A percentile compares a stretch with the other conserved stretches of the same genome.
These are phyloP conservation scores for Aramus guarauna DNA, from an alignment of 2,113 vertebrate species.

Conservation along the genomic window DNA sequence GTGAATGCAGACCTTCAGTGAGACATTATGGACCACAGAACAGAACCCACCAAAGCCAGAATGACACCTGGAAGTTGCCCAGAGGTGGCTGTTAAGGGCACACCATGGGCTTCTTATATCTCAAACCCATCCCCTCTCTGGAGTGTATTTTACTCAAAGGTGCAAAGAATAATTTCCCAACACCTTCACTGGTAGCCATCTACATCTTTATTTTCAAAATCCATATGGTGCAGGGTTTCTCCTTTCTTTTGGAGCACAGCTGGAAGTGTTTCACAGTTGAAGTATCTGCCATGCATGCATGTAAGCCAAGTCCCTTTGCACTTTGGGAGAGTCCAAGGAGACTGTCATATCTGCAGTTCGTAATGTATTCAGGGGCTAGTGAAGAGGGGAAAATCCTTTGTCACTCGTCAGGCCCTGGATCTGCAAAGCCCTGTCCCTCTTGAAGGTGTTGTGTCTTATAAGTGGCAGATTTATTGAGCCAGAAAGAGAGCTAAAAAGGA, in stretches of 20 bases:
- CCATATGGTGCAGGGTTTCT: fast-evolving
- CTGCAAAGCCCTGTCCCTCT: not conserved
- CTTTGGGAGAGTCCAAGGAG: not conserved
- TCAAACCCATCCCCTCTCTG: not conserved
- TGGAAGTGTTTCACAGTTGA: not conserved
- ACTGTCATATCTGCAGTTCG: not conserved
- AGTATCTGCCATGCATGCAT: too few relatives aligned
- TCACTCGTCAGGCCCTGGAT: not conserved
- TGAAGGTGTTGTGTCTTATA: not conserved
- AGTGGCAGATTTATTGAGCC: not conserved
- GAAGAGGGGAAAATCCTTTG: not conserved
- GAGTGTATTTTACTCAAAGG: not conserved
- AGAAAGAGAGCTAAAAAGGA: not conserved
- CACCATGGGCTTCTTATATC: not conserved
- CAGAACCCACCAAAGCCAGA: not conserved
- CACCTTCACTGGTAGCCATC: not conserved
- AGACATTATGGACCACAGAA: not conserved
- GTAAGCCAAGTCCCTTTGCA: not conserved
- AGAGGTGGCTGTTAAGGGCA: not conserved
- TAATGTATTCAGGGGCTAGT: not conserved
- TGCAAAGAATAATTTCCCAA: not conserved
- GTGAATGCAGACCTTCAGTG: not conserved
- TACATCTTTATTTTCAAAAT: not conserved
- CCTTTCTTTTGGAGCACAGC: not conserved
- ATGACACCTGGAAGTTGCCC: not conserved